These are phyloP conservation scores for Triplophysa tibetana DNA, from an alignment of 2,113 vertebrate species.

Conservation along the genomic window DNA sequence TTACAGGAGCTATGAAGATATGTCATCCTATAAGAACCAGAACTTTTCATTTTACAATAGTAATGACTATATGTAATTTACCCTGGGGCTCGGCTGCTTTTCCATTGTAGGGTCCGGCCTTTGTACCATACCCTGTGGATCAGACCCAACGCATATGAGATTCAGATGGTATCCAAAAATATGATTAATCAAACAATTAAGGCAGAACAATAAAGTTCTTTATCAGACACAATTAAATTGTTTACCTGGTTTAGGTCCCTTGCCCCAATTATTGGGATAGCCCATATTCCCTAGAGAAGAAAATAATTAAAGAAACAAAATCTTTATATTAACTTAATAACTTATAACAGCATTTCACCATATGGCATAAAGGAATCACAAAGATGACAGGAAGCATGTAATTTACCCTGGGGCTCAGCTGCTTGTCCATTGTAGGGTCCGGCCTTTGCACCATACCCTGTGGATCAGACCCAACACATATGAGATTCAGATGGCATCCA, in stretches of 20 bases:
- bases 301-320: too few species aligned
- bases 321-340: too few species aligned
- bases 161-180: neutral
- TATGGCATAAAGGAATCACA: too few species aligned
- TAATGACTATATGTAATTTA: neutral
- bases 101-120: neutral
- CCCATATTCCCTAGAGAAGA: too few species aligned
- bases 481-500: neutral
- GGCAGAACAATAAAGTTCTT: too few species aligned
- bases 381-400: too few species aligned
- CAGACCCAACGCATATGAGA: neutral
- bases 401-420: too few species aligned
- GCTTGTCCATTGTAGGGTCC: conserved; percentile 6
- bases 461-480: neutral
- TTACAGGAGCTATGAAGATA: too few species aligned
- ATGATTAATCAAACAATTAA: neutral
- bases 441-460: conserved; percentile 1
- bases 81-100: neutral
- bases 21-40: neutral
- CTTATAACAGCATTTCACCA: too few species aligned
- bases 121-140: neutral
- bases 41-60: neutral
- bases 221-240: too few species aligned
- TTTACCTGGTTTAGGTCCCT: too few species aligned
- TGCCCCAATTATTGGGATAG: too few species aligned